Conservation (phyloP, 2,888 invertebrate species). For the Margaritifera margaritifera region DNA sequence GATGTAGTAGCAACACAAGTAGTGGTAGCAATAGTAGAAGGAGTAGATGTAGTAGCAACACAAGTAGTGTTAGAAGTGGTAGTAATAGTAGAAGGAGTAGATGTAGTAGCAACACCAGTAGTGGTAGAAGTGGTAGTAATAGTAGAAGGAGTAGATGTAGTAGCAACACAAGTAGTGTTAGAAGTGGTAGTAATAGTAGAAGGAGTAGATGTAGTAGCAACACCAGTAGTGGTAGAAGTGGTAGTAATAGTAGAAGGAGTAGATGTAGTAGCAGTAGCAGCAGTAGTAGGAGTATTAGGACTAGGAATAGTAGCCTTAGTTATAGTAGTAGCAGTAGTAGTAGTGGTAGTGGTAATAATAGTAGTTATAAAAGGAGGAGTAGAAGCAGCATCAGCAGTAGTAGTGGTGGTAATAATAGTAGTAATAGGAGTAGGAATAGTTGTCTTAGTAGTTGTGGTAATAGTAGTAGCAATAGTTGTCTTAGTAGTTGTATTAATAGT, state of each 20-base stretch:
- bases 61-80: constrained; percentile 19
- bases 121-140: constrained; percentile 3
- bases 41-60: constrained; percentile 16
- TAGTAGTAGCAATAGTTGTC: constrained; percentile 29
- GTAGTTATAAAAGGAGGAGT: constrained; percentile 22
- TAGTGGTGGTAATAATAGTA: constrained; percentile 7
- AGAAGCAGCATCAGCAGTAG: constrained; percentile 15
- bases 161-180: constrained; percentile 7
- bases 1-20: constrained; percentile 21
- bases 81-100: constrained; percentile 9
- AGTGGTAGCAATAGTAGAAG: constrained; percentile 18
- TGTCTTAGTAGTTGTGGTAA: constrained; percentile 15
- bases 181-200: constrained; percentile 13
- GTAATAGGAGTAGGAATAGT: constrained; percentile 14
- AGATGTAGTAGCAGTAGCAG: constrained; percentile 25
- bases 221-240: constrained; percentile 12
- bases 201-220: constrained; percentile 7
- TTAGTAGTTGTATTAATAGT: constrained; percentile 72
- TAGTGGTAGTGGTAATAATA: constrained; percentile 12
- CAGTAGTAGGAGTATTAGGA: constrained; percentile 18
- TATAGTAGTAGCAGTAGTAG: constrained; percentile 19
- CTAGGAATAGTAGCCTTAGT: constrained; percentile 18
- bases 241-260: constrained; percentile 21
- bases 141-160: constrained; percentile 16
- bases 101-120: constrained; percentile 14